Evolutionary conservation across 2,888 invertebrate species (phyloP), one percentile per base, ranked within the genome.

Genomic region (Papilio demoleus): DNA sequence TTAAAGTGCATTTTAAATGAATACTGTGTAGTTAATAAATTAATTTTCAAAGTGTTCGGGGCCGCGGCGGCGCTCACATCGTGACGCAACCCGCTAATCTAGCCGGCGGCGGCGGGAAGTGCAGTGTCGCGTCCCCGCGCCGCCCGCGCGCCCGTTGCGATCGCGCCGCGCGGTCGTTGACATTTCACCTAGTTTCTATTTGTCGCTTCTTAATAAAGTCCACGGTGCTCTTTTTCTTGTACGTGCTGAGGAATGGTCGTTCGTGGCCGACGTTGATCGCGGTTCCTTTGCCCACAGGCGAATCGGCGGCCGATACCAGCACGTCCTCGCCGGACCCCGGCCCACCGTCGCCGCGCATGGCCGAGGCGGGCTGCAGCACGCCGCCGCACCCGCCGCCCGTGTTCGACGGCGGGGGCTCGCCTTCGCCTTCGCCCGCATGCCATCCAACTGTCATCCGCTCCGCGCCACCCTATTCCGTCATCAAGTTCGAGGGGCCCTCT

Each of bases 221-320:
- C 79, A 80, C 83, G 83, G 83, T 85, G 86, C 86, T 86, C 85
- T 84, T 88, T 86, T 87, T 85, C 81, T 86, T 80, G 78, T 70
- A 74, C 75, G 76, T 71, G 73, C 71, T 78, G 76, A 75, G 78
- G 73, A 77, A 77, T 80, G 75, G 75, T 78, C 75, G 76, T 75
- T 76, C 58, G 63, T 75, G 74, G 69, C 73, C 79, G 73, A 84
- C 77, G 72, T 76, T 93, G 83, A 94, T 87, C 86, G 68, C 73
- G 67, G 42, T 70, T 70, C 75, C 84, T 90, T 86, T 86, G 80
- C 79, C 78, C 82, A 80, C 95, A 96, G 96, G 96, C 93, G 97
- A 97, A 94, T 97, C 97, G 88, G 96, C 97, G 93, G 97, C 97
- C 88, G 97, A 97, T 93, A 97, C 97, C 88, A 97, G 97, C 90